phyloP scores from a whole-genome alignment of 2,113 vertebrate genomes.

The Myiozetetes cayanensis region DNA sequence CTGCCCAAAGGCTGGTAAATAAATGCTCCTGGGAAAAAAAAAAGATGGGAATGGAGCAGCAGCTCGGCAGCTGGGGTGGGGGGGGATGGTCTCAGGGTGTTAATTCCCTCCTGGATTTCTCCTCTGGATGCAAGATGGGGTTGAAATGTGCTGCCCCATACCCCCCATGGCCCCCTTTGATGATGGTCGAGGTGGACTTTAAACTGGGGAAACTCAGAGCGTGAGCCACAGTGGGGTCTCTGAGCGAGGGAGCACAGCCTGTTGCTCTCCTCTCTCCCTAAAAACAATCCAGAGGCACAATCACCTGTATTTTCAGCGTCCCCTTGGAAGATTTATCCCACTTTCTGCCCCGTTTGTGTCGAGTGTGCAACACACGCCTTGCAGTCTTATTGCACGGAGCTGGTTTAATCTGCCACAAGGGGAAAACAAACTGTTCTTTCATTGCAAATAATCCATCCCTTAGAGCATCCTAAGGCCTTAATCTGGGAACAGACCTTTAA shows the following conservation, averaged over 20 bases:
- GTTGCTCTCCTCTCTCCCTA: background rate
- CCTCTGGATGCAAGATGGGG: background rate
- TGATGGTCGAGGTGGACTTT: accelerated
- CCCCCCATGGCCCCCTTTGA: background rate
- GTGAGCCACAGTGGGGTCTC: accelerated
- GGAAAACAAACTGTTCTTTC: background rate
- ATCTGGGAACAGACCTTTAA: background rate
- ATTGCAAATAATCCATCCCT: background rate
- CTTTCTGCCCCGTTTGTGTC: accelerated
- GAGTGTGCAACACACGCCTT: accelerated
- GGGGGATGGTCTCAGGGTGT: accelerated
- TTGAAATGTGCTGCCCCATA: accelerated
- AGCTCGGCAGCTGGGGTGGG: accelerated
- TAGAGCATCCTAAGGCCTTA: background rate
- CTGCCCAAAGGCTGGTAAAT: background rate
- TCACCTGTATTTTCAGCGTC: background rate
- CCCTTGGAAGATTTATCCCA: background rate
- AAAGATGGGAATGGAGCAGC: background rate
- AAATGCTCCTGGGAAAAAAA: background rate
- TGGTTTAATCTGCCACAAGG: accelerated
- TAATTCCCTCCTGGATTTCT: background rate
- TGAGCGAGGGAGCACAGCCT: background rate
- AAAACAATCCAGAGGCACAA: accelerated
- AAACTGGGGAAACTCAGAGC: accelerated
- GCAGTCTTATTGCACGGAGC: background rate